Base-by-base conservation (phyloP, 2,797 vertebrate genomes). In the Okamejei kenojei region DNA sequence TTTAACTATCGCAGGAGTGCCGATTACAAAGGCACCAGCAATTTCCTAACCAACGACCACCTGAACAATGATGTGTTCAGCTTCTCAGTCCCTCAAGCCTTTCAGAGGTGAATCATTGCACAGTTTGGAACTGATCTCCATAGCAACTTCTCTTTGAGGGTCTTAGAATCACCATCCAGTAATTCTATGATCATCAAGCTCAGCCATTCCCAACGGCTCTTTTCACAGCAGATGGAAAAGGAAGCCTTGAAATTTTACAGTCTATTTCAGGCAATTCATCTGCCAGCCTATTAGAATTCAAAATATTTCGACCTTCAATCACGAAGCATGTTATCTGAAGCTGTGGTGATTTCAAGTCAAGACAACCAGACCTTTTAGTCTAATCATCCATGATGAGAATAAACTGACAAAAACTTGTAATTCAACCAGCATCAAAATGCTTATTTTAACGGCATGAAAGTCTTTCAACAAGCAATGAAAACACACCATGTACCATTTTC, bases 231-330 rank as follows among this genome's bases (percentile, higher is more conserved):
- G 98, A 99, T 98, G 98, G 97, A 97, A 97, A 97, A 97, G 97
- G 97, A 98, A 98, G 97, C 97, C 97, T 97, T 97, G 97, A 98
- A 98, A 98, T 98, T 98, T 98, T 98, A 98, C 97, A 98, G 98
- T 98, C 98, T 99, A 98, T 99, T 99, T 99, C 98, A 98, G 97
- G 98, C 98, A 99, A 99, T 99, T 99, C 98, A 99, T 99, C 98
- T 98, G 96, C 97, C 98, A 97, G 98, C 97, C 98, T 98, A 99
- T 99, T 99, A 99, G 98, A 99, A 99, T 99, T 99, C 98, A 99
- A 99, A 99, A 99, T 99, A 99, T 99, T 99, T 99, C 98, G 98
- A 99, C 98, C 99, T 99, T 99, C 98, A 99, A 99, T 99, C 98
- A 99, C 98, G 95, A 97, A 98, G 98, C 98, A 97, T 98, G 98